phyloP scores from a whole-genome alignment of 2,797 vertebrate genomes.

The Rhynchonycteris naso region DNA sequence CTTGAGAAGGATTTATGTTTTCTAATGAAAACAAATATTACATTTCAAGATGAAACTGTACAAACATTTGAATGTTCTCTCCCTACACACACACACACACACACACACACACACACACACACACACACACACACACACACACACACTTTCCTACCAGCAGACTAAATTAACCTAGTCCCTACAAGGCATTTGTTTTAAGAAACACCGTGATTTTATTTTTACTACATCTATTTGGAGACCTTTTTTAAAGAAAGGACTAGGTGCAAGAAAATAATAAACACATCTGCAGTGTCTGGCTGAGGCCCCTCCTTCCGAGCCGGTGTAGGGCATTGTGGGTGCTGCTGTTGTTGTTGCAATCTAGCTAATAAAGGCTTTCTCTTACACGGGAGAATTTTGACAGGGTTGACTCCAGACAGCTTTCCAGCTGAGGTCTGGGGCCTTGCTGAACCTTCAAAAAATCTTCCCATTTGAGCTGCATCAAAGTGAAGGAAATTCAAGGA shows the following conservation, averaged over 20 bases:
- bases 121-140: neutral
- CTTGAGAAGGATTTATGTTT: constrained; percentile 12
- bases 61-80: constrained; percentile 28
- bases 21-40: constrained; percentile 44
- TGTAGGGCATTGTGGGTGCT: constrained; percentile 76
- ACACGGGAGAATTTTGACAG: constrained; percentile 90
- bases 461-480: constrained; percentile 94
- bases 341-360: constrained; percentile 87
- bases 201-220: constrained; percentile 54
- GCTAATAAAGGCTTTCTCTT: constrained; percentile 89
- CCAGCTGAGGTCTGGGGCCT: constrained; percentile 92
- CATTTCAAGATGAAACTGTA: constrained; percentile 47
- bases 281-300: constrained; percentile 78
- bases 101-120: neutral
- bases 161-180: constrained; percentile 40
- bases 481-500: constrained; percentile 97
- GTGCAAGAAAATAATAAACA: constrained; percentile 81
- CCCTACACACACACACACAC: constrained; percentile 45
- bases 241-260: constrained; percentile 81
- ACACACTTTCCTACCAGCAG: constrained; percentile 3
- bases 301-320: constrained; percentile 82
- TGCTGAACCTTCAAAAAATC: constrained; percentile 90
- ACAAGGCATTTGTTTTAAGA: constrained; percentile 60
- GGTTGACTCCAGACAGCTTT: constrained; percentile 92
- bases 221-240: constrained; percentile 71